Conservation (phyloP, 2,797 vertebrate species). For the Eutrigla gurnardus region DNA sequence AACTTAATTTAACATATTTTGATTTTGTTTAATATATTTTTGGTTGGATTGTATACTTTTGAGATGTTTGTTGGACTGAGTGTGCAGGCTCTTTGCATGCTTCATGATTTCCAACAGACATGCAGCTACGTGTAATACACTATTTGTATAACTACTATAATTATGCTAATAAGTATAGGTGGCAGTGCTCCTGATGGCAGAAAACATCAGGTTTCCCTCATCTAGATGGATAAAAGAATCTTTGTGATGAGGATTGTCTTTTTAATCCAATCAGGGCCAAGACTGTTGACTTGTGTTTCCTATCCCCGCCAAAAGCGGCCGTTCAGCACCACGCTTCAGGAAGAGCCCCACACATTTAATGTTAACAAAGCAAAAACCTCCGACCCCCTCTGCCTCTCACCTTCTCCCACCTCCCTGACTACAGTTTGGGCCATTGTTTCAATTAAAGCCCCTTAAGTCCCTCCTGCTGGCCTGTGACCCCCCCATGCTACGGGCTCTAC, state of each 20-base stretch:
- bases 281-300: background rate
- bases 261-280: background rate
- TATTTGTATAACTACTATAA: background rate
- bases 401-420: constrained; percentile 43
- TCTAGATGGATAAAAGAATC: background rate
- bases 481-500: constrained; percentile 50
- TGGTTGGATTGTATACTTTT: too few relatives aligned
- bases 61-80: background rate
- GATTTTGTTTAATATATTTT: too few relatives aligned
- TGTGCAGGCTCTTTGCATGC: background rate
- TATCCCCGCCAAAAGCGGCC: background rate
- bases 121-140: background rate
- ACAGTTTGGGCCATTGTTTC: constrained; percentile 70
- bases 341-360: constrained; percentile 72
- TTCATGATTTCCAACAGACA: background rate
- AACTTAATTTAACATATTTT: background rate
- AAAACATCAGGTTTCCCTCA: background rate
- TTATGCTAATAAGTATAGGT: background rate
- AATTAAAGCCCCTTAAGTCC: constrained; percentile 44
- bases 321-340: constrained; percentile 49
- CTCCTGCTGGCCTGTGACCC: constrained; percentile 63
- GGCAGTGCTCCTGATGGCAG: background rate
- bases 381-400: constrained; percentile 34
- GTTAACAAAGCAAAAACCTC: constrained; percentile 69
- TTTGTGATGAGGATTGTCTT: too few relatives aligned